Percentiles rank a stretch among this genome's conserved stretches.
These are phyloP conservation scores for Toxotes lorentzi DNA, from an alignment of 2,797 vertebrate species.

Conservation along the genomic window DNA sequence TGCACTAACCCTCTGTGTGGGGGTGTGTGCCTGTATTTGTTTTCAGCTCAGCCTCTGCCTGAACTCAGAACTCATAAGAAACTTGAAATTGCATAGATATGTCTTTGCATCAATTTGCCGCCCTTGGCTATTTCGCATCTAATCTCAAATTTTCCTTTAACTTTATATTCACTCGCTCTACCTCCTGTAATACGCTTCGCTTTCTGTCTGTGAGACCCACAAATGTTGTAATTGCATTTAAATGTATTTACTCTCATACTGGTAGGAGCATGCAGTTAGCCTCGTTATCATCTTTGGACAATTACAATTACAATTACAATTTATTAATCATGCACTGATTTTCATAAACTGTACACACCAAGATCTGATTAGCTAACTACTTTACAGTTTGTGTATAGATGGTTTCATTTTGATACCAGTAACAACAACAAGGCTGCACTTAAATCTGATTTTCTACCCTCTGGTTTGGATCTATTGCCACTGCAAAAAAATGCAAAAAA, in stretches of 20 bases:
- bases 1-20: background rate
- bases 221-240: background rate
- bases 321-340: background rate
- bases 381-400: background rate
- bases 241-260: background rate
- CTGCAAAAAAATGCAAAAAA: slow-evolving; percentile 12
- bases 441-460: slow-evolving; percentile 12
- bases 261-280: background rate
- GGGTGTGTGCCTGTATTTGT: background rate
- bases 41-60: background rate
- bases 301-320: background rate
- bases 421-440: background rate
- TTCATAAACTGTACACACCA: background rate
- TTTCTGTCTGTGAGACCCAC: background rate
- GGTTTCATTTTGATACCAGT: slow-evolving; percentile 10
- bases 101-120: background rate
- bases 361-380: slow-evolving; percentile 17
- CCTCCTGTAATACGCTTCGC: background rate
- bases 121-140: background rate
- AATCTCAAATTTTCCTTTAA: background rate
- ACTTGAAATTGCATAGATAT: background rate
- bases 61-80: background rate
- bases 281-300: slow-evolving; percentile 3
- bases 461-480: slow-evolving; percentile 8
- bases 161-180: background rate